These are phyloP conservation scores for Darwinula stevensoni DNA, from an alignment of 2,888 invertebrate species.

Conservation along the genomic window DNA sequence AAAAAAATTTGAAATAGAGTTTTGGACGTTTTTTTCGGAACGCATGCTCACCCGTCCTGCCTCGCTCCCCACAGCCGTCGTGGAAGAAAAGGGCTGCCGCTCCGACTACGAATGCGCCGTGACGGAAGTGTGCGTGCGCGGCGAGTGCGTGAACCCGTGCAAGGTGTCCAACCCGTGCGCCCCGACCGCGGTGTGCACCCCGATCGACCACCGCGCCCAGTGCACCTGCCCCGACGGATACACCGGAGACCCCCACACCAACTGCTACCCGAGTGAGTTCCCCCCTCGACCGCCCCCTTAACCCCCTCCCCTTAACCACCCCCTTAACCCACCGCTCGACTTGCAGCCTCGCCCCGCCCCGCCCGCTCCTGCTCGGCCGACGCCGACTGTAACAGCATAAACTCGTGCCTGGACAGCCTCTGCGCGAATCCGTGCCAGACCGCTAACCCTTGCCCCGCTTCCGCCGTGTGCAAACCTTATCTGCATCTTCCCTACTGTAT, in stretches of 20 bases:
- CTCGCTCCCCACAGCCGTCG: too few relatives aligned
- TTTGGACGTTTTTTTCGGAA: too few relatives aligned
- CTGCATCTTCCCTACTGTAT: conserved; percentile 44
- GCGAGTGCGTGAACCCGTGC: conserved; percentile 72
- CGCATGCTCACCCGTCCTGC: too few relatives aligned
- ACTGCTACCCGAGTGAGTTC: background rate
- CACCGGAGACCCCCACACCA: conserved; percentile 36
- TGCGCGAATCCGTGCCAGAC: conserved; percentile 53
- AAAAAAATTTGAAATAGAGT: too few relatives aligned
- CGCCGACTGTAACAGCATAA: conserved; percentile 13
- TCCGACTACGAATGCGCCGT: conserved; percentile 54
- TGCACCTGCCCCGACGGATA: conserved; percentile 61
- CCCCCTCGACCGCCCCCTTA: too few relatives aligned
- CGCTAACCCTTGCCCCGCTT: conserved; percentile 16
- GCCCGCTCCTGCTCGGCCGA: conserved; percentile 13
- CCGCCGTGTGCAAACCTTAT: conserved; percentile 35
- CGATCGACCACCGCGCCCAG: conserved; percentile 33
- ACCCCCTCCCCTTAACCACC: too few relatives aligned
- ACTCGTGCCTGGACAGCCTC: conserved; percentile 13
- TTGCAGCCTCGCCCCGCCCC: conserved; percentile 11
- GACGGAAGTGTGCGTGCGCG: conserved; percentile 54
- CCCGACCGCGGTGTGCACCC: conserved; percentile 26
- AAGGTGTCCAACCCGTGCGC: conserved; percentile 45
- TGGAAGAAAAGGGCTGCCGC: conserved; percentile 31
- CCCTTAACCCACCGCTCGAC: too few relatives aligned